A percentile compares a stretch with the other conserved stretches of the same genome.
Evolutionary conservation across 2,797 vertebrate genomes (phyloP).

Genomic region (Manis javanica): DNA sequence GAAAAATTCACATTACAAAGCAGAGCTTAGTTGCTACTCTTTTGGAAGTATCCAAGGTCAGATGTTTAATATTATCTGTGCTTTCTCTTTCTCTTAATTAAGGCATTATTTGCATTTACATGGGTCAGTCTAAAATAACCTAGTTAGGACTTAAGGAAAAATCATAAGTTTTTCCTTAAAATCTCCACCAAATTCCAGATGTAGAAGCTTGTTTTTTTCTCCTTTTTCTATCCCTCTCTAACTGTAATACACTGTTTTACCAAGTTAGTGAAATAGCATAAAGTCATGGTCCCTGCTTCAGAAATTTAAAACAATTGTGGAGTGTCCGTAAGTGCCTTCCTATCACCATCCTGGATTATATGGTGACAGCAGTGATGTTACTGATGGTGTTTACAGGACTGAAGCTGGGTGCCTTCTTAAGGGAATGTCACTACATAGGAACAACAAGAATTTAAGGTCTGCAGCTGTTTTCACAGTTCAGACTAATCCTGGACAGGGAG

Average conservation of each 20-base stretch:
- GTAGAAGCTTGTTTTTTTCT: not conserved
- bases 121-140: not conserved
- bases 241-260: not conserved
- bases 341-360: not conserved
- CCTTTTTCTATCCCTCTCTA: not conserved
- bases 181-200: slow-evolving; percentile 3
- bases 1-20: slow-evolving; percentile 15
- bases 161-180: not conserved
- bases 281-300: not conserved
- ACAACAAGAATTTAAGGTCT: not conserved
- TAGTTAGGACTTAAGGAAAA: slow-evolving; percentile 15
- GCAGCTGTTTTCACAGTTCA: not conserved
- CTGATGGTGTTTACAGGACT: not conserved
- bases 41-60: not conserved
- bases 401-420: not conserved
- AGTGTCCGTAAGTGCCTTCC: not conserved
- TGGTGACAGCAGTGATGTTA: not conserved
- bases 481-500: not conserved
- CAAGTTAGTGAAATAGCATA: slow-evolving; percentile 7
- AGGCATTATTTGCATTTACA: slow-evolving; percentile 25
- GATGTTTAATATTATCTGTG: slow-evolving; percentile 13
- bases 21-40: not conserved
- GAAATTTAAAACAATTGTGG: not conserved
- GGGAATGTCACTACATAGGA: not conserved
- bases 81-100: not conserved